A percentile compares a stretch with the other conserved stretches of the same genome.
phyloP scores from a whole-genome alignment of 2,113 vertebrate species.

The Chaetodon auriga region DNA sequence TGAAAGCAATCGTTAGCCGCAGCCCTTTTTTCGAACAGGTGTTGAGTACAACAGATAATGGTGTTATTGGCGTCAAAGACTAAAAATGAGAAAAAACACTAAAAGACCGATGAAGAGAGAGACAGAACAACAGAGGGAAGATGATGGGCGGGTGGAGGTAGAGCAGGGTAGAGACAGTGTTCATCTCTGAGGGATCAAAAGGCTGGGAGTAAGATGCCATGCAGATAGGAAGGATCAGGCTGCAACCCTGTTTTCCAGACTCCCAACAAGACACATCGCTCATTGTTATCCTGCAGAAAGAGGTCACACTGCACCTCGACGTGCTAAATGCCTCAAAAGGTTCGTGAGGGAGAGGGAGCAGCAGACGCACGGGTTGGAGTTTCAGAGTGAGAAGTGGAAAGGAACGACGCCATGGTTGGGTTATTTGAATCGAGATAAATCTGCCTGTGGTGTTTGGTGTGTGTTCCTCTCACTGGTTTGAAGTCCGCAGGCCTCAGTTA shows the following conservation, averaged over 20 bases:
- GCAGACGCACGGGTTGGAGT: background rate
- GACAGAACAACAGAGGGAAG: too few species aligned
- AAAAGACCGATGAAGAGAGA: background rate
- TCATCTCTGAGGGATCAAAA: background rate
- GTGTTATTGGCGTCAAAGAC: background rate
- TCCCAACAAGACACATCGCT: slow-evolving; percentile 27
- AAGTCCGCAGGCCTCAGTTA: too few species aligned
- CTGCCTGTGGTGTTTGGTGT: too few species aligned
- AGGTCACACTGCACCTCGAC: slow-evolving; percentile 6
- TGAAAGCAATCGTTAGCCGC: background rate
- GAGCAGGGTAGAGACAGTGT: background rate
- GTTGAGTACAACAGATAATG: background rate
- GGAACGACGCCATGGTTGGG: too few species aligned
- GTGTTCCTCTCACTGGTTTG: too few species aligned
- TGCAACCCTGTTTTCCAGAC: background rate
- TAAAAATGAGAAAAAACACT: background rate
- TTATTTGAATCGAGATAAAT: too few species aligned
- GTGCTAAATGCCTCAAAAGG: slow-evolving; percentile 43
- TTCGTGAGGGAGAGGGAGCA: background rate
- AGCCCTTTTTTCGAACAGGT: background rate
- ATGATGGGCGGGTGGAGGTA: background rate
- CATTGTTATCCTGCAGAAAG: slow-evolving; percentile 18
- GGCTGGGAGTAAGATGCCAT: background rate
- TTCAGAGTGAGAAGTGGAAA: background rate
- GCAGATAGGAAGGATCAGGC: background rate